These are phyloP conservation scores for Ectemnius cavifrons DNA, from an alignment of 2,888 invertebrate genomes.

Conservation along the genomic window DNA sequence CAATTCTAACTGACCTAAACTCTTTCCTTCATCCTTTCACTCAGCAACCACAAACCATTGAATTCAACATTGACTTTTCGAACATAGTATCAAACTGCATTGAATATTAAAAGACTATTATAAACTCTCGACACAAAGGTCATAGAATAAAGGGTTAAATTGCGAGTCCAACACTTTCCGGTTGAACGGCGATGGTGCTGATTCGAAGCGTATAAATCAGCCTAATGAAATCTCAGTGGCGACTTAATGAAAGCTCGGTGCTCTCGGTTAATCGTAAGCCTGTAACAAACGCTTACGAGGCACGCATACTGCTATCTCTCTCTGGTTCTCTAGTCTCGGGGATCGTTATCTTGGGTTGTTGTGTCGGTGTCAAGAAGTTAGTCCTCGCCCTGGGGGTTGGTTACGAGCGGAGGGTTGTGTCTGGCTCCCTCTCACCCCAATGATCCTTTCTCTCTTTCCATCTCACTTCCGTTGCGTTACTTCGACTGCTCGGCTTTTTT, in stretches of 20 bases:
- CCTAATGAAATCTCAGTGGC: slow-evolving; percentile 68
- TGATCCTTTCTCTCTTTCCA: slow-evolving; percentile 21
- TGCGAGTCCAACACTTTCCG: too few relatives aligned
- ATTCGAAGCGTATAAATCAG: slow-evolving; percentile 62
- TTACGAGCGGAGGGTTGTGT: slow-evolving; percentile 34
- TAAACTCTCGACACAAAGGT: too few relatives aligned
- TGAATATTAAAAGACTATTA: too few relatives aligned
- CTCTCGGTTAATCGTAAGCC: slow-evolving; percentile 43
- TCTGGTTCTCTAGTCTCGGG: slow-evolving; percentile 38
- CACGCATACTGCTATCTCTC: slow-evolving; percentile 65
- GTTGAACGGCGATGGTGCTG: too few relatives aligned
- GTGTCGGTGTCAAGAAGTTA: slow-evolving; percentile 69
- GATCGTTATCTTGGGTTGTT: slow-evolving; percentile 73
- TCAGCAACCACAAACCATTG: too few relatives aligned
- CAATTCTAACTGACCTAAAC: too few relatives aligned
- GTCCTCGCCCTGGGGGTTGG: slow-evolving; percentile 52
- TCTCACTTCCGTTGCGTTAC: too few relatives aligned
- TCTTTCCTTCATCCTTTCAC: too few relatives aligned
- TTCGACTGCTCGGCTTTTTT: slow-evolving; percentile 7
- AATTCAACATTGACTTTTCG: too few relatives aligned
- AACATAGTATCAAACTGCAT: too few relatives aligned
- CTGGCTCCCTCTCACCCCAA: slow-evolving; percentile 19
- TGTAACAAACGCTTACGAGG: slow-evolving; percentile 71
- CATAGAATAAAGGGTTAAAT: too few relatives aligned
- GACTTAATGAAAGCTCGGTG: slow-evolving; percentile 47